A percentile compares a stretch with the other conserved stretches of the same genome.
Conservation (phyloP, 2,888 invertebrate species). For the Phaonia tiefii region DNA sequence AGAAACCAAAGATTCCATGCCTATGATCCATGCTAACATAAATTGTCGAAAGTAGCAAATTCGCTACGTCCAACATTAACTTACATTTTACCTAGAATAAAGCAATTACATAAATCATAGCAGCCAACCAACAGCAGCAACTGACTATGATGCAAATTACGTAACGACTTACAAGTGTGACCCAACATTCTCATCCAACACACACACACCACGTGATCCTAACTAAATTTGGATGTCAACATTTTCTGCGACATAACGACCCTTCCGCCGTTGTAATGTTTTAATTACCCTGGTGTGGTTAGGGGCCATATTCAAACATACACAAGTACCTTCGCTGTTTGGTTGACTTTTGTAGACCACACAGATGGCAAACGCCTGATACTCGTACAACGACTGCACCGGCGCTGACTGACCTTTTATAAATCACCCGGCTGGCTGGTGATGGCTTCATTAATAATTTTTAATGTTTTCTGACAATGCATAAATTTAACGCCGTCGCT, state of each 20-base stretch:
- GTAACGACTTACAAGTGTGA: no score
- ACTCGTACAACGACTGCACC: conserved; percentile 2
- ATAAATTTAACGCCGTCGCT: conserved; percentile 8
- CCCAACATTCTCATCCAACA: background rate
- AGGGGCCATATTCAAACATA: no score
- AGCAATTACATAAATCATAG: no score
- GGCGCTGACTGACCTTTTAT: conserved; percentile 17
- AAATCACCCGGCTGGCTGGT: conserved; percentile 18
- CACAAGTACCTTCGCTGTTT: conserved; percentile 13
- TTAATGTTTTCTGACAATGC: conserved; percentile 16
- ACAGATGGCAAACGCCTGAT: conserved; percentile 44
- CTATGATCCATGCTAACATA: no score
- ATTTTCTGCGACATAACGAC: conserved; percentile 37
- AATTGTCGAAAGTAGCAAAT: no score
- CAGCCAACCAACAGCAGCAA: no score
- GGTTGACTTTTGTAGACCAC: conserved; percentile 48
- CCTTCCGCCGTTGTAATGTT: conserved; percentile 54
- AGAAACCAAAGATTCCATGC: no score
- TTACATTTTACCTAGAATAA: no score
- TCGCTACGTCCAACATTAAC: no score
- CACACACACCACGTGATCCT: background rate
- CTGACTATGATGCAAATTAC: no score
- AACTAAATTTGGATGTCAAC: conserved; percentile 44
- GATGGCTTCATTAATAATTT: conserved; percentile 20
- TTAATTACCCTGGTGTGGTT: conserved; percentile 28